Evolutionary conservation across 2,888 invertebrate species (phyloP).

Genomic region (Ophonus ardosiacus): DNA sequence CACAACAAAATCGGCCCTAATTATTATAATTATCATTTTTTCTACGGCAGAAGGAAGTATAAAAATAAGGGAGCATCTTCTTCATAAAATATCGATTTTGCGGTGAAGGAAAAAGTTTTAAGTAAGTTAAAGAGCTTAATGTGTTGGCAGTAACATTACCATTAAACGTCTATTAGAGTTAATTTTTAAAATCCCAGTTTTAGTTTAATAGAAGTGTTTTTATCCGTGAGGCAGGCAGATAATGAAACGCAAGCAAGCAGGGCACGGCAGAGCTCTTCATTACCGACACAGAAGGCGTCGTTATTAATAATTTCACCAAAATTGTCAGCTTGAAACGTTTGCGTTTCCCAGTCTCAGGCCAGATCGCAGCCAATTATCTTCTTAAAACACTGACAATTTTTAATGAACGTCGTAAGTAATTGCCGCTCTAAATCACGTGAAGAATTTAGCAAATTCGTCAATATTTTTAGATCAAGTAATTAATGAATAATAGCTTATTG

Average conservation of each 20-base stretch:
- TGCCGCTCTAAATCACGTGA: conserved; percentile 42
- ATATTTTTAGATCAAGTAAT: conserved; percentile 46
- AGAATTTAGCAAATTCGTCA: conserved; percentile 46
- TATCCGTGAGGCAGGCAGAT: conserved; percentile 7
- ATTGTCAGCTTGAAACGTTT: conserved; percentile 52
- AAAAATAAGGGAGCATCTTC: not conserved
- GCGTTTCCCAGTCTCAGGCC: conserved; percentile 27
- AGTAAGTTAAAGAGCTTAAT: conserved; percentile 46
- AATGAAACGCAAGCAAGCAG: conserved; percentile 17
- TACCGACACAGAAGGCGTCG: conserved; percentile 31
- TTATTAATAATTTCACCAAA: conserved; percentile 48
- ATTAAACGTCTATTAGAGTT: conserved; percentile 48
- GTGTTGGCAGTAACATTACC: conserved; percentile 52
- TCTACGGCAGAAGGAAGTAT: not conserved
- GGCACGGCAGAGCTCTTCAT: conserved; percentile 21
- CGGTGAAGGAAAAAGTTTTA: conserved; percentile 38
- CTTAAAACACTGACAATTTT: conserved; percentile 50
- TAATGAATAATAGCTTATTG: conserved; percentile 14
- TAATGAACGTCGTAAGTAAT: conserved; percentile 43
- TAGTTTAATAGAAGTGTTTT: conserved; percentile 40
- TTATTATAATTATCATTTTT: not conserved
- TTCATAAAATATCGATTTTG: conserved; percentile 33
- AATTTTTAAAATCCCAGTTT: conserved; percentile 52
- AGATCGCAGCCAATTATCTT: conserved; percentile 47
- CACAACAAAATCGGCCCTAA: not conserved